Evolutionary conservation across 2,797 vertebrate species (phyloP).

Genomic region (Acomys russatus): DNA sequence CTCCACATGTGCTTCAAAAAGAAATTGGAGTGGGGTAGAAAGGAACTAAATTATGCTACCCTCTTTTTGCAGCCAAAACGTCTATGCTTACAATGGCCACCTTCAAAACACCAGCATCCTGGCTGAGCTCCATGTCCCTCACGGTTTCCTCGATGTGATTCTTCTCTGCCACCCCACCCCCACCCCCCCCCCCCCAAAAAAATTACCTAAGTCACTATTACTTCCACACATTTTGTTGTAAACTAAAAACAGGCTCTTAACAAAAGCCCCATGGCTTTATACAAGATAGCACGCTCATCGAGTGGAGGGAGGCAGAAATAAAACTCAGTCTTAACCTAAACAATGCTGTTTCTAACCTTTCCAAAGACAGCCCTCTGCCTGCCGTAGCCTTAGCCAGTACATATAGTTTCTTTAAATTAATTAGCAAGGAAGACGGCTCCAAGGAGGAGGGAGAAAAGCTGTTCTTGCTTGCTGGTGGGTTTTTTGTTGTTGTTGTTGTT

Average conservation of each 20-base stretch:
- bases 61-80: conserved; percentile 91
- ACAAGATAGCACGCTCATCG: conserved; percentile 86
- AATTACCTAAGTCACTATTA: conserved; percentile 88
- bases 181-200: conserved; percentile 84
- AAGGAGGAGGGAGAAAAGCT: conserved; percentile 41
- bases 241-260: conserved; percentile 90
- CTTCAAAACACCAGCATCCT: conserved; percentile 90
- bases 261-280: conserved; percentile 86
- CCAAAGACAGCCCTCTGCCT: conserved; percentile 85
- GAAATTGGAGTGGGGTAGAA: conserved; percentile 90
- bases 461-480: conserved; percentile 9
- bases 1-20: conserved; percentile 94
- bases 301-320: conserved; percentile 71
- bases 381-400: conserved; percentile 82
- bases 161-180: too few species aligned
- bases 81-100: conserved; percentile 92
- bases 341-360: conserved; percentile 83
- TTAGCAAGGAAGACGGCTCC: conserved; percentile 64
- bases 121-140: conserved; percentile 87
- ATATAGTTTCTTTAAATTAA: conserved; percentile 74
- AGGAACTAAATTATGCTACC: conserved; percentile 92
- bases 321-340: conserved; percentile 79
- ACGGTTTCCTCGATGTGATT: conserved; percentile 87
- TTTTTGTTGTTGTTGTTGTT: neutral
- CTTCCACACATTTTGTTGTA: conserved; percentile 90